phyloP scores from a whole-genome alignment of 2,797 vertebrate species.

The Florisuga fusca region DNA sequence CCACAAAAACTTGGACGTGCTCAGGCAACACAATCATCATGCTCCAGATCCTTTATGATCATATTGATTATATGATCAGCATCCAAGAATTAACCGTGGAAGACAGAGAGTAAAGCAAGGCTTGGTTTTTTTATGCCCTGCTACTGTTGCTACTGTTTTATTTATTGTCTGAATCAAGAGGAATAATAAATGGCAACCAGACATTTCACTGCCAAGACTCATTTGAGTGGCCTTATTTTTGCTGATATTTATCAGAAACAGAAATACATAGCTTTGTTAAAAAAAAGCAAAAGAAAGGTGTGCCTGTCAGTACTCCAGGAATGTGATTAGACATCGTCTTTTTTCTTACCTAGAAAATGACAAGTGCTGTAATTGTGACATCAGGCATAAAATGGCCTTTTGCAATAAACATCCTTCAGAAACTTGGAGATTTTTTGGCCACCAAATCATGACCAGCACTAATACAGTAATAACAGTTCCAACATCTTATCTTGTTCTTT shows the following conservation, averaged over 20 bases:
- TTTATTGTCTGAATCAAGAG: neutral
- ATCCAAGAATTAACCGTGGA: neutral
- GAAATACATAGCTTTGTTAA: neutral
- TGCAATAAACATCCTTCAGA: neutral
- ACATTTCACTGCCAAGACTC: neutral
- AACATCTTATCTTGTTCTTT: neutral
- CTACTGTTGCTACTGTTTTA: neutral
- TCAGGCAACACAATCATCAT: neutral
- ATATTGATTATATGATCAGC: neutral
- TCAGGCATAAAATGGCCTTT: neutral
- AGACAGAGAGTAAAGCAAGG: neutral
- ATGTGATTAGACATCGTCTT: neutral
- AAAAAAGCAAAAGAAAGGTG: neutral
- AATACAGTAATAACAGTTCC: neutral
- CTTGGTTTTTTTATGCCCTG: neutral
- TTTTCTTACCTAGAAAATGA: neutral
- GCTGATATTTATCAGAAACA: neutral
- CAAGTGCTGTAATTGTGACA: neutral
- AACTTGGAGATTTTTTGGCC: neutral
- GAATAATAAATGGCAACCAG: neutral
- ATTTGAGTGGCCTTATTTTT: neutral
- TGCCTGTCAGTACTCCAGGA: neutral
- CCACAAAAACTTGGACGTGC: neutral
- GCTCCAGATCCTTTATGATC: neutral
- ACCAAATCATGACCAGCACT: neutral